A percentile compares a stretch with the other conserved stretches of the same genome.
These are phyloP conservation scores for Coracias cyanogaster DNA, from an alignment of 2,797 vertebrate species.

Conservation along the genomic window DNA sequence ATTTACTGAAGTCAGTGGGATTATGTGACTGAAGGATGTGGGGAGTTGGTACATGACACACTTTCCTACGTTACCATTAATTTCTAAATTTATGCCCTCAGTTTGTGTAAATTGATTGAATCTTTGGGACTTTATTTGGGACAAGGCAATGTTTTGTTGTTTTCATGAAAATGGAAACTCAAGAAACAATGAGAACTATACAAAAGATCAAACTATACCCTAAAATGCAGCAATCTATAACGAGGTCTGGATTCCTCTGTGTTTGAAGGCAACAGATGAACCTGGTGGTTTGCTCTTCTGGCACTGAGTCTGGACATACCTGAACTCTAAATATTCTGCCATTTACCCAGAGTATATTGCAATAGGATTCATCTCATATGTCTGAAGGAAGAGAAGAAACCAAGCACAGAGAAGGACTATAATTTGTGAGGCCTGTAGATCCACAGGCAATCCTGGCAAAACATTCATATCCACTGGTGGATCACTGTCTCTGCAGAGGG, in stretches of 20 bases:
- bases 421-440: not conserved
- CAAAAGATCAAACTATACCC: accelerated
- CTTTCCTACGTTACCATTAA: not conserved
- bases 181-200: not conserved
- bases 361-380: not conserved
- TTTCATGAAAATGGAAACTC: not conserved
- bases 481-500: not conserved
- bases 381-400: not conserved
- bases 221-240: not conserved
- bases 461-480: not conserved
- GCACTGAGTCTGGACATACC: not conserved
- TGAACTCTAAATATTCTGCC: not conserved
- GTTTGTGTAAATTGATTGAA: not conserved
- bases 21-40: not conserved
- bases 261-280: not conserved
- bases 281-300: not conserved
- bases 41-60: not conserved
- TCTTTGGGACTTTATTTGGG: not conserved
- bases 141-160: not conserved
- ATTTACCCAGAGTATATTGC: accelerated
- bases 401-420: not conserved
- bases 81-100: not conserved
- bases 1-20: not conserved
- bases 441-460: not conserved
- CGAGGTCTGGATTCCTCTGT: not conserved